A percentile compares a stretch with the other conserved stretches of the same genome.
Evolutionary conservation across 2,888 invertebrate genomes (phyloP).

Genomic region (Tetranychus piercei): DNA sequence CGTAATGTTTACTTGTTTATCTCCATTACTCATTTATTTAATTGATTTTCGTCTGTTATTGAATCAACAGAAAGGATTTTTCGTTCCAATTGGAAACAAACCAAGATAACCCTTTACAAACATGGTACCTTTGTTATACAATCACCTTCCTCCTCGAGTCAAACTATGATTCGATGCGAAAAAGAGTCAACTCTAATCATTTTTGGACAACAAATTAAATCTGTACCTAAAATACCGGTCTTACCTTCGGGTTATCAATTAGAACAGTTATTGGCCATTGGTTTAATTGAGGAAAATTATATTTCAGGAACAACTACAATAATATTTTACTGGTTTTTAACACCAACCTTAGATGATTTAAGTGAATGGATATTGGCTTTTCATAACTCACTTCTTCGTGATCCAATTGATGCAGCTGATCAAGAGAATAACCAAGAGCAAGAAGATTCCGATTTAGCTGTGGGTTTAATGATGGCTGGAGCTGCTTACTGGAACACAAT

Average conservation of each 20-base stretch:
- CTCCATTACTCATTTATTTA: background rate
- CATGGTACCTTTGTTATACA: conserved; percentile 3
- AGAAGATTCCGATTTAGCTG: conserved; percentile 1
- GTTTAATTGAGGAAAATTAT: conserved; percentile 9
- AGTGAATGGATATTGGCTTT: conserved; percentile 9
- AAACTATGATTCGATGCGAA: background rate
- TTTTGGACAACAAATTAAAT: conserved; percentile 9
- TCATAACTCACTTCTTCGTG: conserved; percentile 2
- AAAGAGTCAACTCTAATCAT: conserved; percentile 11
- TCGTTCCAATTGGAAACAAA: conserved; percentile 3
- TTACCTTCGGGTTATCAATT: conserved; percentile 5
- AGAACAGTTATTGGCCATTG: conserved; percentile 8
- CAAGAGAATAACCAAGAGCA: background rate
- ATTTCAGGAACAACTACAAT: background rate
- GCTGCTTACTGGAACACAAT: background rate
- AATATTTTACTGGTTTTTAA: conserved; percentile 13
- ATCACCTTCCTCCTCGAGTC: background rate
- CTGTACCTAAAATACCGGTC: conserved; percentile 8
- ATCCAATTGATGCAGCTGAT: background rate
- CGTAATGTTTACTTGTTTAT: background rate
- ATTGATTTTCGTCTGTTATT: background rate
- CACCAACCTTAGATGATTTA: background rate
- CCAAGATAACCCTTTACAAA: conserved; percentile 2
- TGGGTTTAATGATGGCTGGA: conserved; percentile 2
- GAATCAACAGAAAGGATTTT: conserved; percentile 8